These are phyloP conservation scores for Tor tambroides DNA, from an alignment of 2,113 vertebrate genomes.

Conservation along the genomic window DNA sequence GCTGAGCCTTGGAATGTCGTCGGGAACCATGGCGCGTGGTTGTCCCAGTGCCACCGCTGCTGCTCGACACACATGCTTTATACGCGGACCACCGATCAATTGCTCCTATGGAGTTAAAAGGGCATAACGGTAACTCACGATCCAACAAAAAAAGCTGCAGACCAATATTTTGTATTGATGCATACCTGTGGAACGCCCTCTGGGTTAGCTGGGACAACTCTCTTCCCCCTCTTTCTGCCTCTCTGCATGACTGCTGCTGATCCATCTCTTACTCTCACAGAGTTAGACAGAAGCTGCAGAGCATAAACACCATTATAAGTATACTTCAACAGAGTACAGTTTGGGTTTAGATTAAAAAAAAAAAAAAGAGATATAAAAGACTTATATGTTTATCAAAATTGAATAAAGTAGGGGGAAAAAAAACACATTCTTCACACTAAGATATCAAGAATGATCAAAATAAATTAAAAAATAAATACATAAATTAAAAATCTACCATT, in stretches of 20 bases:
- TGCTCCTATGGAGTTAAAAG: constrained; percentile 70
- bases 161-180: background rate
- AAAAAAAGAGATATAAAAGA: no score
- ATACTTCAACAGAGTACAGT: background rate
- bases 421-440: background rate
- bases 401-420: no score
- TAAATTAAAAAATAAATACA: no score
- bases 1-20: constrained; percentile 89
- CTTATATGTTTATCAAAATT: no score
- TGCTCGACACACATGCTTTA: constrained; percentile 90
- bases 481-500: no score
- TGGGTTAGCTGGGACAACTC: constrained; percentile 55
- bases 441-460: background rate
- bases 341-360: no score
- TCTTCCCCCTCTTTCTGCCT: constrained; percentile 67
- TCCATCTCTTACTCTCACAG: constrained; percentile 56
- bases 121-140: background rate
- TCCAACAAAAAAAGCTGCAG: background rate
- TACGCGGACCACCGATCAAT: constrained; percentile 83
- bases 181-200: constrained; percentile 72
- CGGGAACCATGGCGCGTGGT: constrained; percentile 88
- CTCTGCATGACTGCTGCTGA: constrained; percentile 54
- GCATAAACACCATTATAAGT: background rate
- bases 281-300: constrained; percentile 46
- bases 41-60: constrained; percentile 90